phyloP scores from a whole-genome alignment of 1,140 invertebrate species.

The Wiebesia pumilae region DNA sequence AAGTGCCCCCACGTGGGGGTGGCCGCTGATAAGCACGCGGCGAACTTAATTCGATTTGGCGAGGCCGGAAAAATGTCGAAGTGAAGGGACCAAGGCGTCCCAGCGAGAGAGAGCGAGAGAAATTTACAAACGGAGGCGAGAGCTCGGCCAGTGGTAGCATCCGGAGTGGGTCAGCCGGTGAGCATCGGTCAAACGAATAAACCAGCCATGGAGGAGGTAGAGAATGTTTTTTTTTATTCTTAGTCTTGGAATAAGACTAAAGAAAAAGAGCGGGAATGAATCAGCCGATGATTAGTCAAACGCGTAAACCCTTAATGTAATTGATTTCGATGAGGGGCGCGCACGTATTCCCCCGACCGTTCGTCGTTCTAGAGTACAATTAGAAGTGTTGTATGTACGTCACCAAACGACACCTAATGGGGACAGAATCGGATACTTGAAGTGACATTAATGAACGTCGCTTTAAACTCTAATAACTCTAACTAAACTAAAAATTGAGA shows the following conservation, averaged over 20 bases:
- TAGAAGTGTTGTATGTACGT: too few relatives aligned
- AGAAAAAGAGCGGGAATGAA: not conserved
- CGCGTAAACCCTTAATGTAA: too few relatives aligned
- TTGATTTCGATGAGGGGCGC: too few relatives aligned
- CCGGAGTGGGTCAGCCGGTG: constrained; percentile 37
- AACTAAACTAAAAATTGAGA: too few relatives aligned
- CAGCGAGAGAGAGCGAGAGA: not conserved
- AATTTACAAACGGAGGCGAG: too few relatives aligned
- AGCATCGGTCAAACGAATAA: not conserved
- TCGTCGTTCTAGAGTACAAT: too few relatives aligned
- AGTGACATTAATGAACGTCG: too few relatives aligned
- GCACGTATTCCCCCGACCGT: too few relatives aligned
- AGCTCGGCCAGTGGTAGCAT: not conserved
- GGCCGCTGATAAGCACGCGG: not conserved
- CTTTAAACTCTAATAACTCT: too few relatives aligned
- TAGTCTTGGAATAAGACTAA: not conserved
- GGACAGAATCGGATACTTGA: not conserved
- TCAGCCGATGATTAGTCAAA: too few relatives aligned
- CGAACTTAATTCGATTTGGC: constrained; percentile 28
- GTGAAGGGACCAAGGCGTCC: constrained; percentile 20
- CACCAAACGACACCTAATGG: not conserved
- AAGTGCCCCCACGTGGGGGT: not conserved
- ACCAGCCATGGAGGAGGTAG: constrained; percentile 27
- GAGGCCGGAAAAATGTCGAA: constrained; percentile 54
- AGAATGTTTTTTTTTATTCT: not conserved